Conservation (phyloP, 2,797 vertebrate species). For the Acanthopagrus latus region DNA sequence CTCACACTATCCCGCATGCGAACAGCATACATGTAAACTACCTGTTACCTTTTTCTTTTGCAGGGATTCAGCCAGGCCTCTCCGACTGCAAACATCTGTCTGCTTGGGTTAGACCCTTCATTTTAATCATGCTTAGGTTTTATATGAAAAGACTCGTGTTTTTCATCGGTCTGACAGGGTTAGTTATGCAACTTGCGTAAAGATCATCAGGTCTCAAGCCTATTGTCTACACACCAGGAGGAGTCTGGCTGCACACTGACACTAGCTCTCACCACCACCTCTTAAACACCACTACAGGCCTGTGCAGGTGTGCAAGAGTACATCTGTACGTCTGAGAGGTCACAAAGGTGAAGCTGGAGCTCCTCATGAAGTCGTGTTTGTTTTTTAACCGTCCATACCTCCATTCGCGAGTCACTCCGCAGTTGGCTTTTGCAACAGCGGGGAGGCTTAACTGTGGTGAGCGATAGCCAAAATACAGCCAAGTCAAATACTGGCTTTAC, state of each 20-base stretch:
- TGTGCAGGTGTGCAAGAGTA: neutral
- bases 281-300: neutral
- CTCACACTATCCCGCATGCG: no score
- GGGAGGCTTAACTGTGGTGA: slow-evolving; percentile 15
- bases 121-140: slow-evolving; percentile 6
- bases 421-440: slow-evolving; percentile 23
- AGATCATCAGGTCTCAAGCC: neutral
- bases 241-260: neutral
- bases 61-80: no score
- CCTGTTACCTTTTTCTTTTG: no score
- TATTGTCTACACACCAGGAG: neutral
- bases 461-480: slow-evolving; percentile 17
- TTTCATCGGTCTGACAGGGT: slow-evolving; percentile 9
- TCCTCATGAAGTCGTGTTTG: neutral
- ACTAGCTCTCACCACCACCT: neutral
- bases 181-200: slow-evolving; percentile 13
- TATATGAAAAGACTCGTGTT: neutral
- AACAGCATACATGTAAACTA: no score
- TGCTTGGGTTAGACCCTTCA: neutral
- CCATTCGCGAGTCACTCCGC: slow-evolving; percentile 39
- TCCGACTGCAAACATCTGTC: neutral
- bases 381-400: slow-evolving; percentile 18
- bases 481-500: slow-evolving; percentile 55
- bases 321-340: slow-evolving; percentile 12
- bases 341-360: slow-evolving; percentile 24